These are phyloP conservation scores for Phocoena sinus DNA, from an alignment of 2,113 vertebrate genomes.

Conservation along the genomic window DNA sequence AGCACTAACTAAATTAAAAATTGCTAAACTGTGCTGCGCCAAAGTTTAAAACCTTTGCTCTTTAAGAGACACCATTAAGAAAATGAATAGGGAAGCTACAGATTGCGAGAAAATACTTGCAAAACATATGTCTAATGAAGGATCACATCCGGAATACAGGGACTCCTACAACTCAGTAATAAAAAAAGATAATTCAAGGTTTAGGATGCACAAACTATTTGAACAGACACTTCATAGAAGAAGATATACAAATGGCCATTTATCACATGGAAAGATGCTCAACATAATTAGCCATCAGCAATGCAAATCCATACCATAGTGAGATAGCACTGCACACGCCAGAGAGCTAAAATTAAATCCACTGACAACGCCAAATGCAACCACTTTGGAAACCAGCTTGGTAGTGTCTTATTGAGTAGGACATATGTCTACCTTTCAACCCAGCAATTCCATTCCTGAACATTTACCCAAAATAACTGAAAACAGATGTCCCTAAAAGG, in stretches of 20 bases:
- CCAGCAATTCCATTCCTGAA: background rate
- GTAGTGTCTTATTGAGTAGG: no score
- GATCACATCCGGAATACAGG: background rate
- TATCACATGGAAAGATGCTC: background rate
- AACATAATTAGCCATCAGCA: background rate
- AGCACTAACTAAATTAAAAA: background rate
- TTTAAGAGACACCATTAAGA: background rate
- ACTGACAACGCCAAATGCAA: rapidly evolving
- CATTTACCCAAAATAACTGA: background rate
- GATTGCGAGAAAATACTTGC: background rate
- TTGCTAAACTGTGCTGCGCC: background rate
- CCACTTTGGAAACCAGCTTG: background rate
- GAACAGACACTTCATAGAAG: background rate
- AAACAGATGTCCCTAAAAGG: background rate
- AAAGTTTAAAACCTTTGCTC: background rate
- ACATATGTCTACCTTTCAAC: rapidly evolving
- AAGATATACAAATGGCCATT: background rate
- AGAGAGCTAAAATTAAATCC: background rate
- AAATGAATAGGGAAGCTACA: background rate
- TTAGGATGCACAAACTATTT: background rate
- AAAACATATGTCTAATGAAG: background rate
- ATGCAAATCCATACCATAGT: no score
- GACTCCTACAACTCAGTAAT: background rate
- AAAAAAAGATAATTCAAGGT: background rate
- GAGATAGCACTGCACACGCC: rapidly evolving